Evolutionary conservation across 2,888 invertebrate genomes (phyloP), one percentile per base, ranked within the genome.

Genomic region (Volucella inflata): DNA sequence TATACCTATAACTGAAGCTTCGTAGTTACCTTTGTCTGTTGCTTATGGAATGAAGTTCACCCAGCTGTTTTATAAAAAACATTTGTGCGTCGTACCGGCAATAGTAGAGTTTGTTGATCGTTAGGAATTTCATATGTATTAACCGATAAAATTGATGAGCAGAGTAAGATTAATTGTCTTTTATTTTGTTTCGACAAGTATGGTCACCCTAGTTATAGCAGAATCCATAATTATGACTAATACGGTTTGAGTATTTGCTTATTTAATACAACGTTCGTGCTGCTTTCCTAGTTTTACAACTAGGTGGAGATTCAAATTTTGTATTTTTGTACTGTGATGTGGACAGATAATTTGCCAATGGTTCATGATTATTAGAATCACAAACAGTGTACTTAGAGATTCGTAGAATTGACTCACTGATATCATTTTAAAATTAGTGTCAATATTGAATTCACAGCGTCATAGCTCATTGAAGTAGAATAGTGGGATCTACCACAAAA

Each of bases 151-250:
- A 21, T 21, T 21, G 21, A 21, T 21, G 21, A 21, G 0, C 3
- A 21, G 21, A 2, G 3, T 21, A 2, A 21, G 21, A 2, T 2
- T 2, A 21, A 21, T 2, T 2, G 21, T 21, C 21, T 2, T 21
- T 30, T 30, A 36, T 88, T 72, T 72, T 88, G 64, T 64, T 88
- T 85, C 60, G 81, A 89, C 64, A 30, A 59, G 21, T 89, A 88
- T 38, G 67, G 89, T 67, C 8, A 76, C 46, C 89, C 88, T 70
- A 10, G 87, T 48, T 89, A 88, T 82, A 88, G 88, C 48, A 88
- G 88, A 16, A 89, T 88, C 53, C 74, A 80, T 8, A 88, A 88
- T 14, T 10, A n/a, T 30, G 6, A 0, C 0, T 0, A 0, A 30
- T 30, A 3, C 9, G 36, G 36, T 36, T 55, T 36, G 36, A 10